Base-by-base conservation (phyloP, 2,888 invertebrate species). In the Mesodorylaimus sp. region DNA sequence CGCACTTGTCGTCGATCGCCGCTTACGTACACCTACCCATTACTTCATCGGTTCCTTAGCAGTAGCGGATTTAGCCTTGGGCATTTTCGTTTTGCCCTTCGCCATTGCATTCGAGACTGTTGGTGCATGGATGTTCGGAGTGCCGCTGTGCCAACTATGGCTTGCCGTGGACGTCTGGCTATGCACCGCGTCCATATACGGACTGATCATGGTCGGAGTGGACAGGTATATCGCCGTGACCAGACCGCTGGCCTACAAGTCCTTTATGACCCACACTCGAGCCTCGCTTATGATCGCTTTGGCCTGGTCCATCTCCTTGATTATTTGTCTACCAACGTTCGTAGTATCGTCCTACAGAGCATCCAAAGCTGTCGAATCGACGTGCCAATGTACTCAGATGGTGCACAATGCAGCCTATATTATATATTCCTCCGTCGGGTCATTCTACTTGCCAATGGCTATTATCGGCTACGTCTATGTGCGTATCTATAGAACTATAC, bases 111-210 rank as follows among this genome's bases (percentile, higher is more conserved):
- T 87, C 75, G 88, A 91, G 70, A 86, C 70, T 37, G 56, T 88
- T 13, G 60, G 65, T 80, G 80, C 87, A 66, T 95, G 95, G 95
- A 83, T 91, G 61, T 95, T 91, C 68, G 91, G 93, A 46, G 81
- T 83, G 68, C 75, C 86, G 42, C 88, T 91, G 87, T 95, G 93
- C 72, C 82, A 83, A 53, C 79, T 88, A 57, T 95, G 93, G 93
- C 74, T 95, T 55, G 91, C 93, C 0, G 79, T 91, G 51, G 95
- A 95, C 70, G 93, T 95, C 13, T 89, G 91, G 87, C 83, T 93
- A 83, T 93, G 91, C 72, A 95, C 95, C 0, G 88, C 93, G 0
- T 89, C 88, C 60, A 93, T 93, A 62, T 75, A 93, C 59, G 93
- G 91, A 70, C 76, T 93, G 50, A 89, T 89, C 67, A 91, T 87